Base-by-base conservation (phyloP, 2,797 vertebrate genomes). In the Perdix hodgsoniae region DNA sequence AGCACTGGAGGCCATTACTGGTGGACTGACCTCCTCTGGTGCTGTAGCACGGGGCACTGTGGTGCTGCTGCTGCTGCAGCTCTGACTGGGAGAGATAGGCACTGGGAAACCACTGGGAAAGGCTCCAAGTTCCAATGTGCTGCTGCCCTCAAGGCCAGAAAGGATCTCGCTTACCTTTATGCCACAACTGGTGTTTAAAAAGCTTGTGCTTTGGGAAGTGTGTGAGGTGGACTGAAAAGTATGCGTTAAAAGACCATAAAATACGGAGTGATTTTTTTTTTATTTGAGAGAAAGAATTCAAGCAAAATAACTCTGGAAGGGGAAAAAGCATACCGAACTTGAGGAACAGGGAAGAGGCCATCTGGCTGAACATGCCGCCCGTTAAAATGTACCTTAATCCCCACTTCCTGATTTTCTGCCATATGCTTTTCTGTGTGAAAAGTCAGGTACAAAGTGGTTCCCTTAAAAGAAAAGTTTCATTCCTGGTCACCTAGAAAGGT, bases 331-430 rank as follows among this genome's bases (percentile, higher is more conserved):
- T 57, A 57, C 50, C 73, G 59, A 75, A 91, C 69, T 90, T 95
- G 90, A 94, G 72, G 78, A 93, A 78, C 70, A 79, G 40, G 47
- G 92, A 90, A 49, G 0, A 83, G 90, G 94, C 95, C 94, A 95
- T 97, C 95, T 97, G 96, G 95, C 85, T 87, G 91, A 94, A 90
- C 93, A 88, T n/a, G 65, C 93, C 2, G 42, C 92, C 93, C 0
- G 22, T 97, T 96, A 96, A 95, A 97, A 93, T 86, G 88, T 63
- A 93, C 85, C 95, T 95, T 97, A 96, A 96, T 96, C 96, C 96
- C 78, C 27, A 47, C 87, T 96, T 95, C 94, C 96, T 97, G 94
- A 75, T 92, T 88, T 86, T 95, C 86, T 69, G 35, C 95, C 94
- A 94, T 91, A 91, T 94, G 94, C 83, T 95, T 93, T 81, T 73